These are phyloP conservation scores for Spongia lamella DNA, from an alignment of 37 sponge, comb jelly and placozoan genomes.

Conservation along the genomic window DNA sequence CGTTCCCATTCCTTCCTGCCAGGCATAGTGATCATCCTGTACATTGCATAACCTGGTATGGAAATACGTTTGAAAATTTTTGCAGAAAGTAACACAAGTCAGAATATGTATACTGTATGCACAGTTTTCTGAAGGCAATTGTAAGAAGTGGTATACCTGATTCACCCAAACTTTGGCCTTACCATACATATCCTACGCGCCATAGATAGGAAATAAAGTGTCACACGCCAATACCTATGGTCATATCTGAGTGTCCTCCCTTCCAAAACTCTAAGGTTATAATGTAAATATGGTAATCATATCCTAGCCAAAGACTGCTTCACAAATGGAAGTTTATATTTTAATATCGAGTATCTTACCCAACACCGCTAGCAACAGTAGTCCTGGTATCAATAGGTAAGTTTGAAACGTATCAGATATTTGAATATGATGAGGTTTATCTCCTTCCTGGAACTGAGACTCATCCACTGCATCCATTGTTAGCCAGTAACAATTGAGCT, in stretches of 20 bases:
- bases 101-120: too few relatives aligned
- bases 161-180: too few relatives aligned
- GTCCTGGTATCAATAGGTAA: conserved; percentile 52
- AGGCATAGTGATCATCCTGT: conserved; percentile 38
- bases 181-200: too few relatives aligned
- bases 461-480: conserved; percentile 4
- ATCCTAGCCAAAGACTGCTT: background rate
- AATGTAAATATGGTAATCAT: background rate
- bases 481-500: background rate
- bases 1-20: conserved; percentile 41
- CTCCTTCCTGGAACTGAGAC: background rate
- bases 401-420: conserved; percentile 62
- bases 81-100: background rate
- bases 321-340: too few relatives aligned
- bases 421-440: conserved; percentile 24
- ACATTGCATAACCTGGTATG: conserved; percentile 44
- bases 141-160: too few relatives aligned
- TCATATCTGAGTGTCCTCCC: too few relatives aligned
- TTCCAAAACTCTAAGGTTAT: too few relatives aligned
- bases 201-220: too few relatives aligned
- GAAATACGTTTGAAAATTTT: background rate
- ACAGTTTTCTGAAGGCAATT: too few relatives aligned
- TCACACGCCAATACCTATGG: too few relatives aligned
- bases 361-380: conserved; percentile 24
- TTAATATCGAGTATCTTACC: too few relatives aligned